Conservation (phyloP, 1,140 invertebrate genomes). For the Lordiphosa mommai region DNA sequence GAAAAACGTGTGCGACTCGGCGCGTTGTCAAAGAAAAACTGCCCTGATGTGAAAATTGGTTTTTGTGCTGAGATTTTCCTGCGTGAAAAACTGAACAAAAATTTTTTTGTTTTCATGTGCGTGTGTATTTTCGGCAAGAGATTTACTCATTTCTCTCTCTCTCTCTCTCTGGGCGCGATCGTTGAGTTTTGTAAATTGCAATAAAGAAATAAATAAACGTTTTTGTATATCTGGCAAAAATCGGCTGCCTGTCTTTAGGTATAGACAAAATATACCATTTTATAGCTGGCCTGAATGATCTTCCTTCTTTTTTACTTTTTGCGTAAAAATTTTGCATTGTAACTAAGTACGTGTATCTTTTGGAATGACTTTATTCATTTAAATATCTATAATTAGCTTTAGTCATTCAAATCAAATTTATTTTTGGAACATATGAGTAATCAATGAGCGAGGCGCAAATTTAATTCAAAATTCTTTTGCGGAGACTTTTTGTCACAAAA, state of each 20-base stretch:
- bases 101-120: slow-evolving; percentile 11
- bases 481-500: neutral
- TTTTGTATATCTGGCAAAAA: slow-evolving; percentile 45
- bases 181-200: slow-evolving; percentile 61
- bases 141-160: slow-evolving; percentile 8
- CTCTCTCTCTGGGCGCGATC: slow-evolving; percentile 15
- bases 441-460: slow-evolving; percentile 14
- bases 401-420: slow-evolving; percentile 30
- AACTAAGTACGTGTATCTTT: slow-evolving; percentile 15
- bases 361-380: slow-evolving; percentile 12
- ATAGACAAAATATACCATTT: neutral
- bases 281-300: slow-evolving; percentile 1
- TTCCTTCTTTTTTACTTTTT: neutral
- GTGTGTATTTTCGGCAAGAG: slow-evolving; percentile 25
- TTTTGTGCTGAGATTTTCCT: slow-evolving; percentile 56
- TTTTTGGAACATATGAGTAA: slow-evolving; percentile 39
- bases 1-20: slow-evolving; percentile 59
- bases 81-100: slow-evolving; percentile 35
- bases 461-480: too few species aligned
- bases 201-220: slow-evolving; percentile 54
- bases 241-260: slow-evolving; percentile 35
- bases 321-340: slow-evolving; percentile 30
- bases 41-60: slow-evolving; percentile 52
- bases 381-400: slow-evolving; percentile 33
- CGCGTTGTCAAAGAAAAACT: slow-evolving; percentile 77